Evolutionary conservation across 2,797 vertebrate genomes (phyloP), one percentile per base, ranked within the genome.

Genomic region (Zenarchopterus dispar): DNA sequence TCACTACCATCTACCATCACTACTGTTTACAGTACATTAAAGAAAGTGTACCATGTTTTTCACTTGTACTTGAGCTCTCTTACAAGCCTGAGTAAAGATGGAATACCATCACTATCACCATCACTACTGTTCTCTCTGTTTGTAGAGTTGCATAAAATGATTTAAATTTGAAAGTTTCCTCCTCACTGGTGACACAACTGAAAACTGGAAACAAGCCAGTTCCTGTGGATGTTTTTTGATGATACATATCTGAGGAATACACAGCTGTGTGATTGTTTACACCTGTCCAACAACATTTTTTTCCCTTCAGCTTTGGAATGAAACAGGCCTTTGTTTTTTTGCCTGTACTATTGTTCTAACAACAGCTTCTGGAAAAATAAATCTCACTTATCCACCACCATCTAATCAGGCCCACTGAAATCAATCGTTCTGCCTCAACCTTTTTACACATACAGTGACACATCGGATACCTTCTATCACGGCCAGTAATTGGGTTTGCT

Each of bases 401-500:
- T 88, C 80, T 84, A 82, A 89, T 88, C 77, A 71, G 50, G 19
- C 39, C 39, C 19, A 16, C 50, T 23, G 57, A 60, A 87, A 84
- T 87, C 78, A 80, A 80, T 84, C 62, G 48, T 56, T 65, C 70
- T 53, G 70, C 62, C 61, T 63, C 59, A 64, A 63, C 82, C 84
- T 83, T 82, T 86, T 87, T 61, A 72, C 80, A 84, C 65, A 70
- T 62, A 55, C 17, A 41, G 56, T 81, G 84, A 77, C 85, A 85
- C 76, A 69, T 79, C 19, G 67, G 75, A 84, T 67, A 48, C 78
- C 60, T 72, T 77, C 78, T 69, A 77, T 83, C 75, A 80, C 71
- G 57, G 69, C 50, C 53, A 11, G 47, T 88, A 89, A 92, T 90
- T 88, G 63, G 63, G 75, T 92, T 92, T 87, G 70, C 71, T 62